Evolutionary conservation across 2,888 invertebrate species (phyloP).

Genomic region (Ectemnius continuus): DNA sequence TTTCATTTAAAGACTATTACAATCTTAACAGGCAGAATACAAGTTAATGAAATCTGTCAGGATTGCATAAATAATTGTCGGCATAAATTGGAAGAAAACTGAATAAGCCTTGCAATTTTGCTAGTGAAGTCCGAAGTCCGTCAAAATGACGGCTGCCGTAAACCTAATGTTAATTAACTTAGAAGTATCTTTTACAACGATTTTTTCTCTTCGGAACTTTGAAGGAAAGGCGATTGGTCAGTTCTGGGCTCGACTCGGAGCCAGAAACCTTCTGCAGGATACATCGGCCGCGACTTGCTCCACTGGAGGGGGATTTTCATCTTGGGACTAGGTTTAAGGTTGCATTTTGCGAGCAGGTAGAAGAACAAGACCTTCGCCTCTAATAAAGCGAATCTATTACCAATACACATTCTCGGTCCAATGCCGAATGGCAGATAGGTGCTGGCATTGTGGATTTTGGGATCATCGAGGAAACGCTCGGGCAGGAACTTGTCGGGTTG

Average conservation of each 20-base stretch:
- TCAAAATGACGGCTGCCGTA: no score
- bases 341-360: slow-evolving; percentile 60
- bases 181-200: not conserved
- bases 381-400: slow-evolving; percentile 75
- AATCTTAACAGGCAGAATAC: no score
- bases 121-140: no score
- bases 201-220: not conserved
- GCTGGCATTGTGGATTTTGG: slow-evolving; percentile 22
- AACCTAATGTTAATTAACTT: no score
- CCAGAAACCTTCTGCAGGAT: slow-evolving; percentile 60
- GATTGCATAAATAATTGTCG: no score
- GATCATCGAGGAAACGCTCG: slow-evolving; percentile 70
- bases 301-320: slow-evolving; percentile 75
- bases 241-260: slow-evolving; percentile 44
- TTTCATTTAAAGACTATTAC: no score
- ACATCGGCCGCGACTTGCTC: slow-evolving; percentile 28
- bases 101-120: no score
- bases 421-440: slow-evolving; percentile 65
- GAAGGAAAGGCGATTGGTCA: not conserved
- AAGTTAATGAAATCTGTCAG: no score
- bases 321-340: slow-evolving; percentile 71
- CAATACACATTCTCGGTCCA: slow-evolving; percentile 69
- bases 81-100: no score
- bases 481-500: slow-evolving; percentile 76
- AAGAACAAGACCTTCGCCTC: slow-evolving; percentile 63